These are phyloP conservation scores for Neuroterus valhalla DNA, from an alignment of 1,140 invertebrate species.

Conservation along the genomic window DNA sequence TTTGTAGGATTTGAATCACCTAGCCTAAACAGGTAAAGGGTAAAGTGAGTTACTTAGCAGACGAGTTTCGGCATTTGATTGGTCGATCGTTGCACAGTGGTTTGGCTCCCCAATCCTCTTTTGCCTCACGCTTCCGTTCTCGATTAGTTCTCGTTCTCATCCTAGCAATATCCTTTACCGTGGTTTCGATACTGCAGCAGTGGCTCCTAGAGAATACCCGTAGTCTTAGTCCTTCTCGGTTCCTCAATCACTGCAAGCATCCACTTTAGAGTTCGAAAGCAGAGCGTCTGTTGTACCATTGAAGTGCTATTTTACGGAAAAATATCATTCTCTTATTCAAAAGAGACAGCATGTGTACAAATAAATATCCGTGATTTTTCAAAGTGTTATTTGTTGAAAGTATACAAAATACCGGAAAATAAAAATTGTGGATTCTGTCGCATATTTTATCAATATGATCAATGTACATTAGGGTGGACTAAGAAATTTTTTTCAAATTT, in stretches of 20 bases:
- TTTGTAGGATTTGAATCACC: background rate
- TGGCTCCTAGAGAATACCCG: background rate
- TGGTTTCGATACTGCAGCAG: conserved; percentile 25
- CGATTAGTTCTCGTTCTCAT: background rate
- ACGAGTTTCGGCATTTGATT: conserved; percentile 23
- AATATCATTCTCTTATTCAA: too few relatives aligned
- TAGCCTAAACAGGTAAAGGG: conserved; percentile 5
- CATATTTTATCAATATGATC: too few relatives aligned
- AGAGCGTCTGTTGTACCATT: background rate
- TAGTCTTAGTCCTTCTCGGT: background rate
- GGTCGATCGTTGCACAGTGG: conserved; percentile 7
- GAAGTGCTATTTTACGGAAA: too few relatives aligned
- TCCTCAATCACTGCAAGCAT: conserved; percentile 10
- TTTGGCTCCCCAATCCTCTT: conserved; percentile 21
- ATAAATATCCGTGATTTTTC: too few relatives aligned
- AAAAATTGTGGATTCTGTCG: too few relatives aligned
- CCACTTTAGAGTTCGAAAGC: background rate
- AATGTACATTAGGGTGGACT: too few relatives aligned
- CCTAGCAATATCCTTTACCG: conserved; percentile 25
- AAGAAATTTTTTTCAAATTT: too few relatives aligned
- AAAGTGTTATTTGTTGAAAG: too few relatives aligned
- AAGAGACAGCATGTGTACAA: too few relatives aligned
- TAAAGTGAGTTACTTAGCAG: conserved; percentile 22
- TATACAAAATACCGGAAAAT: too few relatives aligned
- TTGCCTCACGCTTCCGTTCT: background rate